Conservation (phyloP, 2,113 vertebrate species). For the Nerophis ophidion region DNA sequence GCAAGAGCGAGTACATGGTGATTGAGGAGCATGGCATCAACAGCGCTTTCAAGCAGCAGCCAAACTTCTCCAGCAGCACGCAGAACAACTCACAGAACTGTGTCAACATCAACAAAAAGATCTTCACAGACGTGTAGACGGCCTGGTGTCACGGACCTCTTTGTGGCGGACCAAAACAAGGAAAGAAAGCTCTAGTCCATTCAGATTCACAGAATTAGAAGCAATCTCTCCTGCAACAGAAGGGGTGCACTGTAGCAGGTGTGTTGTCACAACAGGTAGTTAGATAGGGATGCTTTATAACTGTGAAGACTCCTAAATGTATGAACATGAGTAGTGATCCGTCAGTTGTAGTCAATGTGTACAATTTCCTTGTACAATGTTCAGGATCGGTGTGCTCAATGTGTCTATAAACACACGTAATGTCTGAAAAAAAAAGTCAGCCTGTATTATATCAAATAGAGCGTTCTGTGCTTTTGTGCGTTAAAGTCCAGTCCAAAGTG, state of each 20-base stretch:
- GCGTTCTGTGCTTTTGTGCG: conserved; percentile 53
- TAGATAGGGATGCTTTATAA: conserved; percentile 37
- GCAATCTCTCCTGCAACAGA: conserved; percentile 25
- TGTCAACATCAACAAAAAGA: conserved; percentile 93
- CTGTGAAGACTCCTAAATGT: conserved; percentile 40
- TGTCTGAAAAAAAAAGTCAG: conserved; percentile 45
- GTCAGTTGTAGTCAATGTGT: conserved; percentile 34
- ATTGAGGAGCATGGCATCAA: conserved; percentile 87
- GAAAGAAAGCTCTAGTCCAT: conserved; percentile 2
- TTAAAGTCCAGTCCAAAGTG: conserved; percentile 54
- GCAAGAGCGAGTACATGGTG: conserved; percentile 97
- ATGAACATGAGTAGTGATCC: conserved; percentile 51
- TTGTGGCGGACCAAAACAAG: background rate
- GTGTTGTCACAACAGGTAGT: conserved; percentile 24
- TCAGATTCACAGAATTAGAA: conserved; percentile 37
- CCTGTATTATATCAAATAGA: conserved; percentile 50
- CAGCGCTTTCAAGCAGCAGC: conserved; percentile 83
- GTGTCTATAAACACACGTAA: conserved; percentile 46
- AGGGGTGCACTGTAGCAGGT: too few species aligned
- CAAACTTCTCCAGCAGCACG: conserved; percentile 75
- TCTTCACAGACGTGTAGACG: conserved; percentile 92
- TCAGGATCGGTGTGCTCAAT: conserved; percentile 40
- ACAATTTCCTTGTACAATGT: conserved; percentile 27
- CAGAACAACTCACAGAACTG: conserved; percentile 87
- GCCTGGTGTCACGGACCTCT: conserved; percentile 9